Conservation (phyloP, 2,888 invertebrate species). For the Paralinhomoeus sp. region DNA sequence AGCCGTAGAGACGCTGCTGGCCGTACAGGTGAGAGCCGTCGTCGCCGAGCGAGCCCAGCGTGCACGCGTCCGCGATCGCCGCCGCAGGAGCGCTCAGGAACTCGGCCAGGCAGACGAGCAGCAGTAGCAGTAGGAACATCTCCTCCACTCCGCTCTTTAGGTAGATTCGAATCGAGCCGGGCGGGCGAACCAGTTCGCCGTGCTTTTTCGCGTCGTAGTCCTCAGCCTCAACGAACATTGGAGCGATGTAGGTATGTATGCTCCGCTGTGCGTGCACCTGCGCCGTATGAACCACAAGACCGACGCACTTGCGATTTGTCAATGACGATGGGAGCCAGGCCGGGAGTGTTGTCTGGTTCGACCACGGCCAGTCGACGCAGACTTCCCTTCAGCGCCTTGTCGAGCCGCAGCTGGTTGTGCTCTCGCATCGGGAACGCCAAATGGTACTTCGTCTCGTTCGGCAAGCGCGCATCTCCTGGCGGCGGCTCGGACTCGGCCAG, state of each 20-base stretch:
- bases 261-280: no score
- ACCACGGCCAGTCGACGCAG: no score
- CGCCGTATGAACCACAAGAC: not conserved
- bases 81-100: conserved; percentile 88
- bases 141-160: conserved; percentile 39
- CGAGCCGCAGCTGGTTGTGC: no score
- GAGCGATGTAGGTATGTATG: no score
- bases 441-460: not conserved
- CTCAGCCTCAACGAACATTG: no score
- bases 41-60: conserved; percentile 5
- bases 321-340: not conserved
- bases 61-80: conserved; percentile 54
- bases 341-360: not conserved
- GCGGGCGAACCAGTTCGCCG: conserved; percentile 37
- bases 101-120: conserved; percentile 82
- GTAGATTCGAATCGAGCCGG: conserved; percentile 80
- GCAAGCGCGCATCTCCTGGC: no score
- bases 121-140: conserved; percentile 72
- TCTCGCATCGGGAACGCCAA: no score
- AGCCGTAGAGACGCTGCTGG: conserved; percentile 88
- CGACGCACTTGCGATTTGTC: not conserved
- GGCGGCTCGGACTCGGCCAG: no score
- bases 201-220: conserved; percentile 1
- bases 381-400: not conserved
- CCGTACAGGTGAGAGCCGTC: conserved; percentile 38